Base-by-base conservation (phyloP, 2,888 invertebrate species). In the Helleia helle region DNA sequence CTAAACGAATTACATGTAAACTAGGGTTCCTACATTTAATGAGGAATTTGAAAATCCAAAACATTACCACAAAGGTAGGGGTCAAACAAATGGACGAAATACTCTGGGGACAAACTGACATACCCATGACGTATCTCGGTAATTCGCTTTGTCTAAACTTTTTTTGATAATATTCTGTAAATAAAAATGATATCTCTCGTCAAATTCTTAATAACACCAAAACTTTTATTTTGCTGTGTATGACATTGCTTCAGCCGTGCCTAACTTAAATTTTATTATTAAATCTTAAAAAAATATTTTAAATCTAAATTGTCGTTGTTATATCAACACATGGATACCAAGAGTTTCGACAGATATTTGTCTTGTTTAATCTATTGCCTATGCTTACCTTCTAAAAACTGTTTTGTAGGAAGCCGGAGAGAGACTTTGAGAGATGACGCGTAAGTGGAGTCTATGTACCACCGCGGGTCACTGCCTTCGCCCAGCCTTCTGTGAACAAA, bases 381-480 rank as follows among this genome's bases (percentile, higher is more conserved):
- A 2, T 4, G 41, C 61, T 50, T 60, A 83, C 84, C 84, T 83
- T 84, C 79, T 55, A 84, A 55, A 25, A 80, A 83, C 62, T 81
- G 83, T 43, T 75, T 71, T 51, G 84, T 84, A 13, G 84, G 84
- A 40, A 84, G 61, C 26, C 81, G 68, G 18, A 84, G 66, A 1
- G 84, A 84, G 47, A 84, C 84, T 48, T 84, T 84, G 30, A 84
- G 72, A 0, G 81, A 80, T 1, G 84, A 84, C 8, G 84, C 83
- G 79, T 73, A 84, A 4, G 80, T 65, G 1, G 81, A 81, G 58
- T 84, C 84, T 47, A 84, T 83, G 64, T 84, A 84, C 84, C 84
- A 84, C 54, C 77, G 74, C 9, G 83, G 83, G 47, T 75, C 70
- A n/a, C 65, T 59, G 52, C 62, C 61, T 46, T 77, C 81, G 54